Evolutionary conservation across 2,888 invertebrate species (phyloP), one percentile per base, ranked within the genome.

Genomic region (Stomorhina lunata): DNA sequence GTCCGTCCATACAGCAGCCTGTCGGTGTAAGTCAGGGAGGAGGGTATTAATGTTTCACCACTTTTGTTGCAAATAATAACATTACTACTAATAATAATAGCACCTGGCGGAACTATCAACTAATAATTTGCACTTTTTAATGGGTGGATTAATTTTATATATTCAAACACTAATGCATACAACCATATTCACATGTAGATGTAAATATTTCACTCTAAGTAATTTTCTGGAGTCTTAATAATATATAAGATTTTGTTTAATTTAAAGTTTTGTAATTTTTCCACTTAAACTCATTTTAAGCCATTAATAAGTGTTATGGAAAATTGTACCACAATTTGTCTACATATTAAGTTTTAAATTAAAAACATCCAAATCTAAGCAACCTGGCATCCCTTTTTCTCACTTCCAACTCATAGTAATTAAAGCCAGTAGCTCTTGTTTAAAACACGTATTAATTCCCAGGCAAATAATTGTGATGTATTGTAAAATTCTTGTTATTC

Each of bases 111-210:
- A 89, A 89, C 89, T 89, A 86, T 86, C 88, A 86, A 88, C 85
- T 87, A 88, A 88, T 89, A 89, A 89, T 89, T 89, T 89, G 88
- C 88, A 88, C 88, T 89, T 88, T 88, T 89, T 88, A 88, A 88
- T 88, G 88, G 87, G 83, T 78, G 78, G 80, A 72, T 59, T 65
- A 68, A 25, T 48, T 71, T 77, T 69, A 37, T 53, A 32, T 22
- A n/a, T n/a, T n/a, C n/a, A n/a, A n/a, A n/a, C n/a, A n/a, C n/a
- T n/a, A n/a, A n/a, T n/a, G n/a, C n/a, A n/a, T n/a, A n/a, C n/a
- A n/a, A 7, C 29, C 48, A 53, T 48, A 45, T 25, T 27, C 22
- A 48, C 27, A 10, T 12, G 10, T 32, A 12, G 29, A 32, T 15
- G 9, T 63, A 20, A 4, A 55, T 29, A 32, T 27, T 55, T 48